Conservation (phyloP, 2,888 invertebrate genomes). For the Polyommatus iphigenia region DNA sequence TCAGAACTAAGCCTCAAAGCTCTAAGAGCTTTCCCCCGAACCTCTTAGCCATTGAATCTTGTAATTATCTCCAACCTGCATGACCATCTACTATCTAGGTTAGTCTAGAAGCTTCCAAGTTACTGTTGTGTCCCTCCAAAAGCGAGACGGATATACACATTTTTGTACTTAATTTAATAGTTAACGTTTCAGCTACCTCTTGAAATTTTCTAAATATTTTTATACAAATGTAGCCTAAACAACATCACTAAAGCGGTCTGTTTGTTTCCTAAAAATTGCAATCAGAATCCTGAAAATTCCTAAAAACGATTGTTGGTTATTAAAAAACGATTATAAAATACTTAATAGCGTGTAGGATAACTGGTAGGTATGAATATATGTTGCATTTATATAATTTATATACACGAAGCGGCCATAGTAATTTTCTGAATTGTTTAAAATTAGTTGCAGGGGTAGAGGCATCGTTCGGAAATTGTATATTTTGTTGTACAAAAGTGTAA, state of each 20-base stretch:
- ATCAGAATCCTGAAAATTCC: conserved; percentile 62
- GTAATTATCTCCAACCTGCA: background rate
- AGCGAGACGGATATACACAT: conserved; percentile 36
- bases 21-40: background rate
- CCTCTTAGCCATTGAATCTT: background rate
- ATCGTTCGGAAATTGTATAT: conserved; percentile 34
- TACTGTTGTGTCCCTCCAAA: background rate
- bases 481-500: conserved; percentile 28
- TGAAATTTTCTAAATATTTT: conserved; percentile 72
- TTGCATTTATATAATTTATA: conserved; percentile 35
- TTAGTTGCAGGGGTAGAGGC: conserved; percentile 52
- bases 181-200: conserved; percentile 70
- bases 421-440: conserved; percentile 50
- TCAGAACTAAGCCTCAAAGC: background rate
- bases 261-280: conserved; percentile 53
- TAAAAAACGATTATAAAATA: conserved; percentile 52
- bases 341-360: conserved; percentile 57
- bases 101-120: background rate
- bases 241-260: conserved; percentile 53
- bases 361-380: conserved; percentile 32
- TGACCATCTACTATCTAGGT: background rate
- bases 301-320: conserved; percentile 59
- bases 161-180: conserved; percentile 62
- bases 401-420: conserved; percentile 62
- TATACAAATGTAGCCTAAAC: conserved; percentile 61